A percentile compares a stretch with the other conserved stretches of the same genome.
phyloP scores from a whole-genome alignment of 2,888 invertebrate species.

The Drosophila percnosoma region DNA sequence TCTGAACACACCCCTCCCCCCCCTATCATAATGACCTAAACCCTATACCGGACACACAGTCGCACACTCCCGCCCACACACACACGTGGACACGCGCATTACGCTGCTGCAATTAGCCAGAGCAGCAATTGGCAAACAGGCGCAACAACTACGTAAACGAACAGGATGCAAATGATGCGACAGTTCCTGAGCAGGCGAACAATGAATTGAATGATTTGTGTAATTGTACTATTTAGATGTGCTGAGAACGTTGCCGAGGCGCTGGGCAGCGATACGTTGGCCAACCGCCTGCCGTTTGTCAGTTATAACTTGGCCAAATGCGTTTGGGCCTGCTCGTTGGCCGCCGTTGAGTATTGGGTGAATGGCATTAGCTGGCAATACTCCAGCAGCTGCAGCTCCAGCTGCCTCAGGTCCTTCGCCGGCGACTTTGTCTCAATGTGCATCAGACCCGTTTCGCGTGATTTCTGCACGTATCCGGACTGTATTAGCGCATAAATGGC shows the following conservation, averaged over 20 bases:
- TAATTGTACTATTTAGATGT: constrained; percentile 63
- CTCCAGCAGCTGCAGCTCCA: constrained; percentile 74
- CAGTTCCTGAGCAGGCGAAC: constrained; percentile 72
- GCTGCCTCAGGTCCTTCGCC: constrained; percentile 59
- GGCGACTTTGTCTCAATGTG: constrained; percentile 39
- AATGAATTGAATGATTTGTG: constrained; percentile 53
- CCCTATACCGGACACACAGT: background rate
- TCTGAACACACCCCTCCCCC: background rate
- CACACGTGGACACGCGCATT: constrained; percentile 1
- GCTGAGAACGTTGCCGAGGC: constrained; percentile 19
- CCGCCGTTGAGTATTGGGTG: constrained; percentile 77
- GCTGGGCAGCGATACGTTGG: constrained; percentile 18
- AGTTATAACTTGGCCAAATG: constrained; percentile 83
- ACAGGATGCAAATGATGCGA: constrained; percentile 75
- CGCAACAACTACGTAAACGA: constrained; percentile 71
- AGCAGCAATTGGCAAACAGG: constrained; percentile 72
- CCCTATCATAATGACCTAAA: background rate
- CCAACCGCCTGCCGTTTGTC: constrained; percentile 60
- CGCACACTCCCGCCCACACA: background rate
- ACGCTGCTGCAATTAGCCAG: constrained; percentile 53
- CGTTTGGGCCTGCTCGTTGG: constrained; percentile 66
- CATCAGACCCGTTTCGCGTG: constrained; percentile 73
- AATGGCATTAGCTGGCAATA: constrained; percentile 84
- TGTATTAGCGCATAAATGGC: constrained; percentile 86
- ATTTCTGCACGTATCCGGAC: constrained; percentile 76